Conservation (phyloP, 1,140 invertebrate genomes). For the Papilio polytes region DNA sequence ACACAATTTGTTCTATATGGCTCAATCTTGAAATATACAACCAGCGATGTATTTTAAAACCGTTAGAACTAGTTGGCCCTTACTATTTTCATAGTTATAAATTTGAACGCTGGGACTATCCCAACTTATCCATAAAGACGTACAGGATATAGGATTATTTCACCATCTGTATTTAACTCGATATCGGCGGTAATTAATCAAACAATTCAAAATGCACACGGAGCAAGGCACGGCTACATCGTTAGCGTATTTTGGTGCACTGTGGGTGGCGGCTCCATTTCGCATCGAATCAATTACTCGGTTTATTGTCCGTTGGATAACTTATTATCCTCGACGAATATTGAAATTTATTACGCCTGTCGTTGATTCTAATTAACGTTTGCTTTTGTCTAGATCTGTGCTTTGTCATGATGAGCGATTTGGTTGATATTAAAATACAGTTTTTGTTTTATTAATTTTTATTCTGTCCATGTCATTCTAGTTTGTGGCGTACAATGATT, state of each 20-base stretch:
- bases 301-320: conserved; percentile 25
- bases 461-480: too few relatives aligned
- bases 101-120: background rate
- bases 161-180: background rate
- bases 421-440: too few relatives aligned
- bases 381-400: conserved; percentile 1
- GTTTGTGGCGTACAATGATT: too few relatives aligned
- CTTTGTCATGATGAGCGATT: background rate
- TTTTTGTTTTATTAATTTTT: too few relatives aligned
- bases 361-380: conserved; percentile 30
- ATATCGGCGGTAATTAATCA: conserved; percentile 9
- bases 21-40: too few relatives aligned
- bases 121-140: background rate
- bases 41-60: too few relatives aligned
- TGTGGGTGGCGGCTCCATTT: conserved; percentile 58
- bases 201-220: conserved; percentile 22
- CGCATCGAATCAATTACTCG: conserved; percentile 23
- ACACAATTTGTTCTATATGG: too few relatives aligned
- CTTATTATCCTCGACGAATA: conserved; percentile 6
- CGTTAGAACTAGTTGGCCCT: background rate
- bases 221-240: conserved; percentile 50
- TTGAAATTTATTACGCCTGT: conserved; percentile 21
- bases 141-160: background rate
- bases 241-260: conserved; percentile 61
- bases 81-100: too few relatives aligned